These are phyloP conservation scores for Crotalus viridis DNA, from an alignment of 2,113 vertebrate genomes.

Conservation along the genomic window DNA sequence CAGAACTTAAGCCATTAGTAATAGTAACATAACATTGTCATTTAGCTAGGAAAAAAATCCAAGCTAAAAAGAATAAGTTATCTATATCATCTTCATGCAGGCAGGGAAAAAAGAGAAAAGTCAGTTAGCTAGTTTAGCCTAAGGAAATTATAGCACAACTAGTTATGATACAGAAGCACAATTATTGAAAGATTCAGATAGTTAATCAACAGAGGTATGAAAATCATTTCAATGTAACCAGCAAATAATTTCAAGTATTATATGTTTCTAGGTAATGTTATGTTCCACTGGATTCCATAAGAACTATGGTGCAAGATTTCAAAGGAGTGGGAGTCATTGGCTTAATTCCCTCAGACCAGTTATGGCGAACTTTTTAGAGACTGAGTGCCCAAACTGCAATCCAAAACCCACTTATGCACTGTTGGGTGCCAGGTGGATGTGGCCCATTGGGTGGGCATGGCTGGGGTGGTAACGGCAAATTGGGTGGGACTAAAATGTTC, in stretches of 20 bases:
- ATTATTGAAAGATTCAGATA: not conserved
- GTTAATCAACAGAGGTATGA: not conserved
- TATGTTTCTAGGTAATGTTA: constrained; percentile 26
- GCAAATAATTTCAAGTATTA: constrained; percentile 23
- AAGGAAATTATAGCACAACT: not conserved
- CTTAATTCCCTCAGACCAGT: not conserved
- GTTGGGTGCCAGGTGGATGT: no score
- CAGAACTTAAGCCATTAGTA: not conserved
- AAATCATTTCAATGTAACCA: constrained; percentile 8
- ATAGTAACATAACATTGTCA: not conserved
- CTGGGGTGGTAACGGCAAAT: no score
- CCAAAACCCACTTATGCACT: no score
- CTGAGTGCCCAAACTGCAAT: no score
- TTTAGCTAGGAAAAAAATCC: not conserved
- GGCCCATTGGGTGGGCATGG: no score
- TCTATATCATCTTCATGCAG: not conserved
- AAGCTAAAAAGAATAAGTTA: not conserved
- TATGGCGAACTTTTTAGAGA: no score
- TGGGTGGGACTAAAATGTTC: no score
- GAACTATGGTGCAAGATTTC: constrained; percentile 32
- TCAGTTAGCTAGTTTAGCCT: not conserved
- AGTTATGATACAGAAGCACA: not conserved
- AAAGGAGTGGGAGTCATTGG: constrained; percentile 22
- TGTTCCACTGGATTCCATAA: constrained; percentile 28
- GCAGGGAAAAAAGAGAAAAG: not conserved